phyloP scores from a whole-genome alignment of 1,140 invertebrate genomes.

The Ridgeia piscesae region DNA sequence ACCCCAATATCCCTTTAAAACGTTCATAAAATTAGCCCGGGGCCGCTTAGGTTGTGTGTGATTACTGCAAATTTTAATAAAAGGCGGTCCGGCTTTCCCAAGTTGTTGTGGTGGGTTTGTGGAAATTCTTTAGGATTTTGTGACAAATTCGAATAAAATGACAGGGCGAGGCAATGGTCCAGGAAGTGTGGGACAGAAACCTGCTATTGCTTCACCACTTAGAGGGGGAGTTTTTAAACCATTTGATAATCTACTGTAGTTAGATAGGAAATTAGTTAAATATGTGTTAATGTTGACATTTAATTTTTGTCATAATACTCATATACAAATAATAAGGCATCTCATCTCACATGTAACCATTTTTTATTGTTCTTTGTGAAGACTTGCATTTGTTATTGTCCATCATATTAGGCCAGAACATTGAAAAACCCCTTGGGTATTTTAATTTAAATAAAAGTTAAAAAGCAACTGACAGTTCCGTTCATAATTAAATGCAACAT shows the following conservation, averaged over 20 bases:
- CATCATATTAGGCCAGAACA: neutral
- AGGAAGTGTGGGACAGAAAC: neutral
- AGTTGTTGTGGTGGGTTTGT: neutral
- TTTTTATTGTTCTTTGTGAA: too few relatives aligned
- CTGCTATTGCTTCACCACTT: neutral
- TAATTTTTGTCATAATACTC: too few relatives aligned
- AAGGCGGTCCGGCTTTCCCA: too few relatives aligned
- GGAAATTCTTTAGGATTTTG: neutral
- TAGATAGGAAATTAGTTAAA: neutral
- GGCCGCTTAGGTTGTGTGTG: too few relatives aligned
- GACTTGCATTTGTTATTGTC: neutral
- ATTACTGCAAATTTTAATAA: too few relatives aligned
- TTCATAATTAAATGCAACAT: too few relatives aligned
- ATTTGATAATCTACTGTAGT: neutral
- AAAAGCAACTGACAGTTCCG: neutral
- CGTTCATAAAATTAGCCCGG: too few relatives aligned
- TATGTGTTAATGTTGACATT: neutral
- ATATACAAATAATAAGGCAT: too few relatives aligned
- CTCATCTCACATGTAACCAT: too few relatives aligned
- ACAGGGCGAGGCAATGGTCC: neutral
- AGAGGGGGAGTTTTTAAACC: neutral
- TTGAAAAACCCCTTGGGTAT: too few relatives aligned
- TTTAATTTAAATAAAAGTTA: too few relatives aligned
- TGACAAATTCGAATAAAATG: neutral
- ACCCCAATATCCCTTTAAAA: too few relatives aligned